Conservation (phyloP, 2,113 vertebrate genomes). For the Aptenodytes patagonicus region DNA sequence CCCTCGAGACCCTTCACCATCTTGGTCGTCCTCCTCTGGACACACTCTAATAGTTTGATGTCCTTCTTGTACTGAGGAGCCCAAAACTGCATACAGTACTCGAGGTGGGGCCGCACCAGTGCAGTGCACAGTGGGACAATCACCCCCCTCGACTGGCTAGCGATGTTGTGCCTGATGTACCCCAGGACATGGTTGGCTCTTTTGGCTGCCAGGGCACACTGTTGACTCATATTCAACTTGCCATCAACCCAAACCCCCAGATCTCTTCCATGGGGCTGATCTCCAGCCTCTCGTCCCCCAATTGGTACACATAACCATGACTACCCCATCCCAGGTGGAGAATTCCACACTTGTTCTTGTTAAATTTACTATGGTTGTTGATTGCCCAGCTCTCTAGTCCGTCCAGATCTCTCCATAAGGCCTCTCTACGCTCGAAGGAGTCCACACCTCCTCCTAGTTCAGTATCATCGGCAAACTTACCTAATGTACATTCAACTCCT, state of each 20-base stretch:
- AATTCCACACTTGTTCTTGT: neutral
- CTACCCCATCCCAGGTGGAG: no score
- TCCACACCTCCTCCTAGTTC: neutral
- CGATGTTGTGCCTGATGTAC: no score
- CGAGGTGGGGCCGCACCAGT: no score
- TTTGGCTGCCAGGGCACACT: neutral
- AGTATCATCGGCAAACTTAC: neutral
- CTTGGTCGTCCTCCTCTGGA: neutral
- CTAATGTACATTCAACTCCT: neutral
- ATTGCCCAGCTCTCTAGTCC: neutral
- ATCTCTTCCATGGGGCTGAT: neutral
- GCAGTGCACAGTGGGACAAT: no score
- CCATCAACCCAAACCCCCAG: neutral
- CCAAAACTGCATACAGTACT: neutral
- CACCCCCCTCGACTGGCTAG: no score
- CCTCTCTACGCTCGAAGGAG: neutral
- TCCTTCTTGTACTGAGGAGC: neutral
- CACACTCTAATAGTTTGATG: neutral
- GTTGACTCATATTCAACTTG: neutral
- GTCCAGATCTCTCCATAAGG: neutral
- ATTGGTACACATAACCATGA: neutral
- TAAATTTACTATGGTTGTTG: neutral
- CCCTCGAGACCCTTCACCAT: neutral
- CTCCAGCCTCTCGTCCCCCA: neutral
- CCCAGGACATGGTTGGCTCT: no score